Conservation (phyloP, 2,888 invertebrate genomes). For the Drosophila nigricruria region DNA sequence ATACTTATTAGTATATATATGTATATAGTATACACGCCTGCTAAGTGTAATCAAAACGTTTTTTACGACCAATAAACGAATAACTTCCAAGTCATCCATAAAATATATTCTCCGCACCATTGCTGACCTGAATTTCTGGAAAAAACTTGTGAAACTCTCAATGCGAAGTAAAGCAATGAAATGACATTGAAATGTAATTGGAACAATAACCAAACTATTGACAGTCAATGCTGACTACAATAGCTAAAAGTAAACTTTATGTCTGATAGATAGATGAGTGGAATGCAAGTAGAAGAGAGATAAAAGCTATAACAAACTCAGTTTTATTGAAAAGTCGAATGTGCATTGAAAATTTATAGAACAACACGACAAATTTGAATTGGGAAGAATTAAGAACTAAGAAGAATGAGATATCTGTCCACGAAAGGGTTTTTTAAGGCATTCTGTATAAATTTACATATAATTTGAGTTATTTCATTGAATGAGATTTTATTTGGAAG, state of each 20-base stretch:
- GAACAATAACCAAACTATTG: conserved; percentile 1
- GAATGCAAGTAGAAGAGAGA: neutral
- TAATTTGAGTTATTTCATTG: neutral
- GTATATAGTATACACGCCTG: conserved; percentile 12
- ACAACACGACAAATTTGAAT: neutral
- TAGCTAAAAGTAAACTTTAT: neutral
- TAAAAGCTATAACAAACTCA: neutral
- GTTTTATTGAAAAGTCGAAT: neutral
- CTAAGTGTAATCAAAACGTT: conserved; percentile 48
- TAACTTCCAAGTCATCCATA: conserved; percentile 24
- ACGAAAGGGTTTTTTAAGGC: neutral
- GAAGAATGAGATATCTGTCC: neutral
- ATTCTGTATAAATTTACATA: neutral
- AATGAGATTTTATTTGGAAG: neutral
- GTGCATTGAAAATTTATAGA: neutral
- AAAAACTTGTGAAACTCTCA: conserved; percentile 42
- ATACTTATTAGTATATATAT: conserved; percentile 16
- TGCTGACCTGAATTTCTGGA: conserved; percentile 31
- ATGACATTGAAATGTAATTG: conserved; percentile 29
- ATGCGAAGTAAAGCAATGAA: conserved; percentile 16
- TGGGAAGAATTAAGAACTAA: neutral
- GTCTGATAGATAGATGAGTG: neutral
- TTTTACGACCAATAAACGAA: conserved; percentile 52
- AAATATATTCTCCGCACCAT: conserved; percentile 14
- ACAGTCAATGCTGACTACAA: neutral